Conservation (phyloP, 2,888 invertebrate species). For the Choreutis nemorana region DNA sequence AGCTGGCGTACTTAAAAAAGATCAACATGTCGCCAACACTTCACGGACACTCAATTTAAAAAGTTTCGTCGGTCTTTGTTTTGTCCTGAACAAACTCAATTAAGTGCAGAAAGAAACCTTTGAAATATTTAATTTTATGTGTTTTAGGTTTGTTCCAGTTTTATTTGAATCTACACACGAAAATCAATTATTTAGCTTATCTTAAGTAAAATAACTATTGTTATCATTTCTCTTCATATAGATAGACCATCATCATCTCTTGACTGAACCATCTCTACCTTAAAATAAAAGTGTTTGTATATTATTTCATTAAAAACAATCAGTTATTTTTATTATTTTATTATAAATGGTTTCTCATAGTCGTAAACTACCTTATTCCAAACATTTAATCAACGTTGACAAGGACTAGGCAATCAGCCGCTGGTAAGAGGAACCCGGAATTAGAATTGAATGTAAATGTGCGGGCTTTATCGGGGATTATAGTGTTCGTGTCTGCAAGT, state of each 20-base stretch:
- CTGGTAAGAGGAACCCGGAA: slow-evolving; percentile 51
- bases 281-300: too few relatives aligned
- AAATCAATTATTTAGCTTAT: too few relatives aligned
- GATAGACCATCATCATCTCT: too few relatives aligned
- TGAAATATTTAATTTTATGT: slow-evolving; percentile 48
- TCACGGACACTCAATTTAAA: slow-evolving; percentile 64
- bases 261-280: too few relatives aligned
- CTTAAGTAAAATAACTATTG: too few relatives aligned
- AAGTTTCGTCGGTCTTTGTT: slow-evolving; percentile 59
- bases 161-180: too few relatives aligned
- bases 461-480: slow-evolving; percentile 69
- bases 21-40: slow-evolving; percentile 65
- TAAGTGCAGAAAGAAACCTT: slow-evolving; percentile 57
- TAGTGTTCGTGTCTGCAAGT: slow-evolving; percentile 62
- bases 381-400: slow-evolving; percentile 58
- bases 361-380: too few relatives aligned
- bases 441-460: slow-evolving; percentile 69
- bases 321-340: too few relatives aligned
- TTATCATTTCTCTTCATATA: too few relatives aligned
- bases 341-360: too few relatives aligned
- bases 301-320: too few relatives aligned
- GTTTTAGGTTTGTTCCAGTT: slow-evolving; percentile 15
- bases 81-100: slow-evolving; percentile 66
- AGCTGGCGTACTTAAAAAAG: slow-evolving; percentile 48
- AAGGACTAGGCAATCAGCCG: slow-evolving; percentile 57